Base-by-base conservation (phyloP, 1,140 invertebrate species). In the Andricus grossulariae region DNA sequence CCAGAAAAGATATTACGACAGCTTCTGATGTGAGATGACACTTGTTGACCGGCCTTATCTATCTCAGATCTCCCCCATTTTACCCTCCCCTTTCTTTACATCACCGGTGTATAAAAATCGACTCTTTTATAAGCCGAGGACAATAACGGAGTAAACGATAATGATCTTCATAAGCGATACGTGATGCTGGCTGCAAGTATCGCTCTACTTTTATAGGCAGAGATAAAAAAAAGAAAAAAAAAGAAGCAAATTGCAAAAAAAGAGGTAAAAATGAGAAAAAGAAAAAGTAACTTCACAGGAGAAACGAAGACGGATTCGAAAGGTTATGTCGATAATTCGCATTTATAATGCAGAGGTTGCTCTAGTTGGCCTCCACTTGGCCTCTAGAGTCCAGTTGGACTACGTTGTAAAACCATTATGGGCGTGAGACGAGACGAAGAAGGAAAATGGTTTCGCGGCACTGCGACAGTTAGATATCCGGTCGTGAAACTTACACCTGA, bases 251-350 rank as follows among this genome's bases (percentile, higher is more conserved):
- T 32, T 32, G 25, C 25, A 32, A 32, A 25, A 60, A 60, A 60
- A 66, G 32, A 7, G 7, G 10, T 11, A 51, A 75, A 70, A 71
- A 73, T 52, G 50, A 73, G 74, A 79, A 76, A 73, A 70, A 73
- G 74, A 79, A 76, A 73, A 70, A 51, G 74, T 79, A 18, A 55
- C 10, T 72, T 39, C n/a, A 66, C 51, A 32, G 45, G 18, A n/a
- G 18, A n/a, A 25, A 55, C 45, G 16, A 50, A 78, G 73, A 74
- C 78, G 18, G 13, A 45, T 70, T 74, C 57, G 57, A 60, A 74
- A 70, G n/a, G 72, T 75, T 21, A 16, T 72, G 76, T 72, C 81
- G 79, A 83, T 83, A 83, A 80, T 79, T 83, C 79, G 82, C 74
- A 60, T 71, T 77, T 80, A 79, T 83, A 82, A 19, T 60, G 73